Percentiles rank a stretch among this genome's conserved stretches.
Evolutionary conservation across 2,113 vertebrate genomes (phyloP).

Genomic region (Pogonocichla stellata): DNA sequence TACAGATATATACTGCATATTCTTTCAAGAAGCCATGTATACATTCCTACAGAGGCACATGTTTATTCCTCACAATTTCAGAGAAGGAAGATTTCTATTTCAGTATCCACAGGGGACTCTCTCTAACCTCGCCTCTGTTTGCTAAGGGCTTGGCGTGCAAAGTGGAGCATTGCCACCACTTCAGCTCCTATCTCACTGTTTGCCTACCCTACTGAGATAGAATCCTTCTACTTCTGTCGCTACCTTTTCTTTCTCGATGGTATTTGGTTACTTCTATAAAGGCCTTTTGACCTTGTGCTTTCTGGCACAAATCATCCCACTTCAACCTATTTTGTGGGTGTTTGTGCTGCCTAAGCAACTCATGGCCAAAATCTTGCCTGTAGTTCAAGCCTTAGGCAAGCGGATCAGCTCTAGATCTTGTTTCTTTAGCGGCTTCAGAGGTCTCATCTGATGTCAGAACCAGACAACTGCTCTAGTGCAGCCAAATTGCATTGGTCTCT

Average conservation of each 20-base stretch:
- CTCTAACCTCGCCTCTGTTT: background rate
- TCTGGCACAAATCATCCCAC: background rate
- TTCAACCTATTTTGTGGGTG: background rate
- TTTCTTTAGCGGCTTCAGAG: background rate
- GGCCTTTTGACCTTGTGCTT: background rate
- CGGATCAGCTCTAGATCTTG: background rate
- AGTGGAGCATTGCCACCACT: background rate
- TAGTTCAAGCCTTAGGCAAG: background rate
- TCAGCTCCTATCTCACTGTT: background rate
- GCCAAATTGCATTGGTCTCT: background rate
- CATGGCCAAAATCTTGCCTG: background rate
- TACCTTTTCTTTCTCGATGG: background rate
- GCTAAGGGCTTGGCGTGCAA: accelerated
- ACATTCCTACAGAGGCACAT: accelerated
- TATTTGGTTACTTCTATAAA: background rate
- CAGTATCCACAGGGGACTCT: background rate
- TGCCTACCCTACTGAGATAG: background rate
- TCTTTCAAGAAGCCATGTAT: accelerated
- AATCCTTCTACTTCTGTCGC: background rate
- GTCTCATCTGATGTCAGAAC: background rate
- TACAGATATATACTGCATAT: background rate
- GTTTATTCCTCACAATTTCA: background rate
- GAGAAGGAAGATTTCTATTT: background rate
- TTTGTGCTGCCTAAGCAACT: background rate
- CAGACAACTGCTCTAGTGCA: background rate